These are phyloP conservation scores for Hedya salicella DNA, from an alignment of 2,888 invertebrate species.

Conservation along the genomic window DNA sequence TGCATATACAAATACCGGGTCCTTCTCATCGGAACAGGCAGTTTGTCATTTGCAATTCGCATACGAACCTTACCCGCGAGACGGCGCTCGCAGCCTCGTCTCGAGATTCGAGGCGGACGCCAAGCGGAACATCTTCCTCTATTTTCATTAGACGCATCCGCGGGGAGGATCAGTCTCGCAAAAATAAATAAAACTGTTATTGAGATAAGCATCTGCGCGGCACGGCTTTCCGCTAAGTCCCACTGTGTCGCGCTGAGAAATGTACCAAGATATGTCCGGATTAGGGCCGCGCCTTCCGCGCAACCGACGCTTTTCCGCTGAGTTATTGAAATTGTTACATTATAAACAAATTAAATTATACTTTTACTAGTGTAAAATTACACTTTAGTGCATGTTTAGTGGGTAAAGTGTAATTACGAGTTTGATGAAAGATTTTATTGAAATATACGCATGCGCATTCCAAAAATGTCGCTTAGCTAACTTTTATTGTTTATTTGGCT, in stretches of 20 bases:
- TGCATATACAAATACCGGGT: conserved; percentile 35
- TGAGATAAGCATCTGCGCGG: conserved; percentile 84
- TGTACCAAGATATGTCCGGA: conserved; percentile 83
- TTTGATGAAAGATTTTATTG: background rate
- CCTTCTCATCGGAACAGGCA: conserved; percentile 43
- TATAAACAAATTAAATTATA: conserved; percentile 12
- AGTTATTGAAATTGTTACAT: conserved; percentile 59
- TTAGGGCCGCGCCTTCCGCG: conserved; percentile 70
- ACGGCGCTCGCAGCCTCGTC: conserved; percentile 48
- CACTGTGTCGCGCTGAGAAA: conserved; percentile 82
- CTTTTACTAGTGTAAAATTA: background rate
- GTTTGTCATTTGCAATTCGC: conserved; percentile 52
- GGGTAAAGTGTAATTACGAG: too few relatives aligned
- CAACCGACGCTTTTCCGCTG: conserved; percentile 71
- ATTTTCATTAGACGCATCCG: conserved; percentile 80
- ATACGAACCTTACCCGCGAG: conserved; percentile 45
- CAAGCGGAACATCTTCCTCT: conserved; percentile 66
- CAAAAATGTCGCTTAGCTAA: too few relatives aligned
- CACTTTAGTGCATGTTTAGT: too few relatives aligned
- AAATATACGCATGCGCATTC: too few relatives aligned
- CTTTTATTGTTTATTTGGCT: too few relatives aligned
- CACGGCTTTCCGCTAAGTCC: conserved; percentile 82
- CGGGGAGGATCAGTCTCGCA: conserved; percentile 80
- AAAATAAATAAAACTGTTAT: conserved; percentile 86
- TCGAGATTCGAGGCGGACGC: conserved; percentile 42